A percentile compares a stretch with the other conserved stretches of the same genome.
These are phyloP conservation scores for Bombus breviceps DNA, from an alignment of 1,140 invertebrate genomes.

Conservation along the genomic window DNA sequence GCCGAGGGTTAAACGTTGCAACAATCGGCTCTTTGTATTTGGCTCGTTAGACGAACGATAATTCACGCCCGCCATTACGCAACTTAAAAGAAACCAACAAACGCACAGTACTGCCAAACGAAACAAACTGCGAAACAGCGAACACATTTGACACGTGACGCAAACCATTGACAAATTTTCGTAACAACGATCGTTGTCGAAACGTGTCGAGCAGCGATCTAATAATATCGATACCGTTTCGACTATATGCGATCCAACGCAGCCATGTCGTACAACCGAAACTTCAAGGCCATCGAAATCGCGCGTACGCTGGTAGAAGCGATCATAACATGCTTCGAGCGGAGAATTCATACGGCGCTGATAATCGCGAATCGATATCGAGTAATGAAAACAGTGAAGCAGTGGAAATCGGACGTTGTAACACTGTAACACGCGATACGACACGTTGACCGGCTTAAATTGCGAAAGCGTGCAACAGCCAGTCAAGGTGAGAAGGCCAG, in stretches of 20 bases:
- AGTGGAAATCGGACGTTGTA: neutral
- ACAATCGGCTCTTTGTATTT: conserved; percentile 2
- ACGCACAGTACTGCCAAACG: conserved; percentile 35
- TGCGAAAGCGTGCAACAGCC: conserved; percentile 17
- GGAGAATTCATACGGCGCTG: neutral
- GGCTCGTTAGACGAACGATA: neutral
- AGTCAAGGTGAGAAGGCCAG: conserved; percentile 48
- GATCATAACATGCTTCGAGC: neutral
- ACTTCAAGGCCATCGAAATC: conserved; percentile 21
- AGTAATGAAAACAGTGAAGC: neutral
- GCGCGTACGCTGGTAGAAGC: neutral
- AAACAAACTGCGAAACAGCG: conserved; percentile 23
- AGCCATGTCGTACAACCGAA: neutral
- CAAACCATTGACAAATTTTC: conserved; percentile 42
- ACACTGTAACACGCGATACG: conserved; percentile 13
- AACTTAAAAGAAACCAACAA: neutral
- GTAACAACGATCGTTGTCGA: neutral
- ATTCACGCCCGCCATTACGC: neutral
- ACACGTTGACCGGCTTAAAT: conserved; percentile 30
- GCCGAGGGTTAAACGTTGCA: neutral
- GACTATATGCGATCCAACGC: neutral
- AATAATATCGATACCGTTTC: conserved; percentile 46
- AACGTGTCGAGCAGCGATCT: neutral
- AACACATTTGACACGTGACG: conserved; percentile 1
- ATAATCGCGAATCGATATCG: conserved; percentile 4